These are phyloP conservation scores for Oriolus oriolus DNA, from an alignment of 2,113 vertebrate species.

Conservation along the genomic window DNA sequence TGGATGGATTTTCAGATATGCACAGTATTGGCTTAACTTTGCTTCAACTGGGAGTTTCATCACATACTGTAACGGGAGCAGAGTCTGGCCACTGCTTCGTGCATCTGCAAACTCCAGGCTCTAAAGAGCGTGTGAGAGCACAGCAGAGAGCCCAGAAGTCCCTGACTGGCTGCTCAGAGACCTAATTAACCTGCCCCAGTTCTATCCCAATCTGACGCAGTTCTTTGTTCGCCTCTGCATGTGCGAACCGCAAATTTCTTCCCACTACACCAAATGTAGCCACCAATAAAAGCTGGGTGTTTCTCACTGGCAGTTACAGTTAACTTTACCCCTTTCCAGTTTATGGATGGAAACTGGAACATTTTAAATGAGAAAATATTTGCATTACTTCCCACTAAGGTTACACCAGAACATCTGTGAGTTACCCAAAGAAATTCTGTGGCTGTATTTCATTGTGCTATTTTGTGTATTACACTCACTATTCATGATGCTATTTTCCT, in stretches of 20 bases:
- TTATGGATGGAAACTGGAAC: background rate
- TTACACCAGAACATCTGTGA: background rate
- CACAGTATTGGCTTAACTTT: background rate
- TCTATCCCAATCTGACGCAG: background rate
- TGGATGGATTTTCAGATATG: background rate
- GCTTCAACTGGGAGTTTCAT: background rate
- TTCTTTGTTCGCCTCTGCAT: background rate
- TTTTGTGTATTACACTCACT: background rate
- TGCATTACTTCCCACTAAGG: background rate
- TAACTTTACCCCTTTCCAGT: background rate
- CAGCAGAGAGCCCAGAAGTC: background rate
- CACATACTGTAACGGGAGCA: background rate
- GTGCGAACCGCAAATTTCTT: background rate
- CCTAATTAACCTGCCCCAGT: constrained; percentile 26
- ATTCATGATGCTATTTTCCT: background rate
- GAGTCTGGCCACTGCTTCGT: background rate
- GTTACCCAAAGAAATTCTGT: background rate
- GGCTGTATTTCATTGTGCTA: background rate
- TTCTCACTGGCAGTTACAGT: background rate
- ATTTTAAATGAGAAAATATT: background rate
- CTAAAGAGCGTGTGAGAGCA: background rate
- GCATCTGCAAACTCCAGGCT: background rate
- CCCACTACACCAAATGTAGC: background rate
- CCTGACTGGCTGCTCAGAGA: background rate
- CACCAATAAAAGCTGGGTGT: background rate